phyloP scores from a whole-genome alignment of 1,140 invertebrate species.

The Drosophila virilis region DNA sequence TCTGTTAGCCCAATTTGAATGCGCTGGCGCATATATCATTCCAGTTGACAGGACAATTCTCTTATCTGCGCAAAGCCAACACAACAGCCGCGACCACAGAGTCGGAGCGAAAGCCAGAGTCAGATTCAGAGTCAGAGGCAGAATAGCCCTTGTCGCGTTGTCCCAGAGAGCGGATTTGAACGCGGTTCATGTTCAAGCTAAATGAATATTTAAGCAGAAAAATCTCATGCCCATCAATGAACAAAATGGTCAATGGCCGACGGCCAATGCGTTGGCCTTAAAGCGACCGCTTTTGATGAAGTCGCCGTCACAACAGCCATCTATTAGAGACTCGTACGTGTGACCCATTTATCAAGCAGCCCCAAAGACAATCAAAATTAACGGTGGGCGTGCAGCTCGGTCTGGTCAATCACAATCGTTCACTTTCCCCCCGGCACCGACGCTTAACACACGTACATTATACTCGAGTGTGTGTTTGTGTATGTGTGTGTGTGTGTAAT shows the following conservation, averaged over 20 bases:
- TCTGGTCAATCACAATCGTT: slow-evolving; percentile 65
- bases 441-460: background rate
- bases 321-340: slow-evolving; percentile 59
- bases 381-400: slow-evolving; percentile 42
- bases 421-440: background rate
- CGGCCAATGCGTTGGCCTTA: slow-evolving; percentile 42
- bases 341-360: slow-evolving; percentile 76
- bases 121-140: slow-evolving; percentile 8
- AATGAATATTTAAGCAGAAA: slow-evolving; percentile 74
- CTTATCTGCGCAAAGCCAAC: slow-evolving; percentile 84
- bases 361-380: slow-evolving; percentile 79
- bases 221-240: slow-evolving; percentile 49
- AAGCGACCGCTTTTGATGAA: slow-evolving; percentile 67
- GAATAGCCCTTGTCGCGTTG: slow-evolving; percentile 13
- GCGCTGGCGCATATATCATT: slow-evolving; percentile 84
- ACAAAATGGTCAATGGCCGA: slow-evolving; percentile 10
- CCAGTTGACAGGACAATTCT: slow-evolving; percentile 84
- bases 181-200: slow-evolving; percentile 44
- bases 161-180: slow-evolving; percentile 36
- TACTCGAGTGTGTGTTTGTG: slow-evolving; percentile 3
- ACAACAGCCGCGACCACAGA: slow-evolving; percentile 70
- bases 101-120: slow-evolving; percentile 12
- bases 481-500: slow-evolving; percentile 55
- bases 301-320: slow-evolving; percentile 63
- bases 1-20: slow-evolving; percentile 84